These are phyloP conservation scores for Dendrolimus punctatus DNA, from an alignment of 1,140 invertebrate species.

Conservation along the genomic window DNA sequence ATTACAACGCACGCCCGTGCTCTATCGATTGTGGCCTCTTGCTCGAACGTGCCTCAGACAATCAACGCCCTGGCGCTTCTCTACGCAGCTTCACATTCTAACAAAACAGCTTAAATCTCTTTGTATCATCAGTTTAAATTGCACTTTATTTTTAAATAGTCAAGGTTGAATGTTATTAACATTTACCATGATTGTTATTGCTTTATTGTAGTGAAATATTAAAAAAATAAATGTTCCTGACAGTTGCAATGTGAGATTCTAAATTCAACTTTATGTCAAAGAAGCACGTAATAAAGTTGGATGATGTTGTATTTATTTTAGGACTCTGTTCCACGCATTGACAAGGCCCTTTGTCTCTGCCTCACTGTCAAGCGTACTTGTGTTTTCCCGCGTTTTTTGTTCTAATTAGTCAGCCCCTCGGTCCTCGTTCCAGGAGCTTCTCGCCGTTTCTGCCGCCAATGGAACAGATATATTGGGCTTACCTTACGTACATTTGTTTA, in stretches of 20 bases:
- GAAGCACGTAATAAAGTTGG: not conserved
- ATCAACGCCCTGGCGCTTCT: slow-evolving; percentile 67
- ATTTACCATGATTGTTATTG: slow-evolving; percentile 6
- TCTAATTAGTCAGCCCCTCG: slow-evolving; percentile 66
- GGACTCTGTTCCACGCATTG: slow-evolving; percentile 27
- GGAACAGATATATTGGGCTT: slow-evolving; percentile 7
- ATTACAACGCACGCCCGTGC: slow-evolving; percentile 68
- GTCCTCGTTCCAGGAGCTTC: slow-evolving; percentile 35
- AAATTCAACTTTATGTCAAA: slow-evolving; percentile 25
- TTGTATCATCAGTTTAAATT: slow-evolving; percentile 9
- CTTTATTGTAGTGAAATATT: slow-evolving; percentile 5
- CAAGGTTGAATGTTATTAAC: slow-evolving; percentile 7
- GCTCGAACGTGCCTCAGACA: slow-evolving; percentile 65
- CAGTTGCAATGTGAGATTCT: slow-evolving; percentile 24
- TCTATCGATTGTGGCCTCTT: slow-evolving; percentile 69
- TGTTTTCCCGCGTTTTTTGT: slow-evolving; percentile 71
- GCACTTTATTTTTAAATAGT: slow-evolving; percentile 4
- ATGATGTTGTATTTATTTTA: slow-evolving; percentile 1
- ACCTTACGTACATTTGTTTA: not conserved
- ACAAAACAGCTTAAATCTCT: slow-evolving; percentile 17
- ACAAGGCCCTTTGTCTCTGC: slow-evolving; percentile 63
- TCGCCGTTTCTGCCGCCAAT: slow-evolving; percentile 14
- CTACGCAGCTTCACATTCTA: slow-evolving; percentile 40
- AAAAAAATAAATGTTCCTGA: slow-evolving; percentile 53
- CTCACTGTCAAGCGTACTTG: slow-evolving; percentile 68